Conservation (phyloP, 2,888 invertebrate species). For the Nezara viridula region DNA sequence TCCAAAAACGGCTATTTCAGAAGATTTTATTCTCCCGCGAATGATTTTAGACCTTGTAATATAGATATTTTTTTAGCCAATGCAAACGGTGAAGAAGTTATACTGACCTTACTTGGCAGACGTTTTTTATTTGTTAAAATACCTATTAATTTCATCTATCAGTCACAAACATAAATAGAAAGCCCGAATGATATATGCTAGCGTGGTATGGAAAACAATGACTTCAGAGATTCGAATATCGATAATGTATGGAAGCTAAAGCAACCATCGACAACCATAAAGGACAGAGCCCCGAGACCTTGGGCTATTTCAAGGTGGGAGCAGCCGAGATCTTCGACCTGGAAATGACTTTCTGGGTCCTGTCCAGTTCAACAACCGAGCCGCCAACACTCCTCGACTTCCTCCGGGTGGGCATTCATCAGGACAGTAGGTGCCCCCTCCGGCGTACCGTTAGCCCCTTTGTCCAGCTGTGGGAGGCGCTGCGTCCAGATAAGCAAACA, state of each 20-base stretch:
- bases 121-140: too few species aligned
- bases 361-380: not conserved
- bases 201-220: too few species aligned
- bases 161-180: too few species aligned
- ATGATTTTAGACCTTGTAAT: too few species aligned
- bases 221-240: not conserved
- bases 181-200: too few species aligned
- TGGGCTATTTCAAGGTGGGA: not conserved
- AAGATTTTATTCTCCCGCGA: too few species aligned
- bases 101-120: too few species aligned
- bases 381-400: not conserved
- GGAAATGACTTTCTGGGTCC: not conserved
- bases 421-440: not conserved
- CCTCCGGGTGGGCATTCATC: not conserved
- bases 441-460: not conserved
- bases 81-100: too few species aligned
- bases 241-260: not conserved
- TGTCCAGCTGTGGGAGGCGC: not conserved
- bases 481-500: not conserved
- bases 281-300: not conserved
- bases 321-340: constrained; percentile 13
- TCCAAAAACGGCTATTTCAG: too few species aligned
- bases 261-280: not conserved
- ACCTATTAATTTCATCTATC: too few species aligned
- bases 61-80: too few species aligned